These are phyloP conservation scores for Azemiops feae DNA, from an alignment of 2,113 vertebrate genomes.

Conservation along the genomic window DNA sequence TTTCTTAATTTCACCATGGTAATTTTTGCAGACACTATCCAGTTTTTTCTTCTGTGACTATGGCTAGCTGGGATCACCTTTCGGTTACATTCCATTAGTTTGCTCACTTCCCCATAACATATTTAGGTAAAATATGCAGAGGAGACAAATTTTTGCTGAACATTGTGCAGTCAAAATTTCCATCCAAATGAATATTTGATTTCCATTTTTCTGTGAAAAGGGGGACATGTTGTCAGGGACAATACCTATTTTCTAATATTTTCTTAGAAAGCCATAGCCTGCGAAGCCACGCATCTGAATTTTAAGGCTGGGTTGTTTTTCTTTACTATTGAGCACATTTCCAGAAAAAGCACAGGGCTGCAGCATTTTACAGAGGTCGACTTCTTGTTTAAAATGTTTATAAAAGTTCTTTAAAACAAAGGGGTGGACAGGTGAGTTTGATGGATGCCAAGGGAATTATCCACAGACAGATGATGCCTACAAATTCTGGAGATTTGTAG, in stretches of 20 bases:
- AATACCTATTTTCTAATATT: background rate
- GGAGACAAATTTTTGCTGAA: background rate
- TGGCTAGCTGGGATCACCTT: slow-evolving; percentile 50
- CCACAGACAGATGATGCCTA: background rate
- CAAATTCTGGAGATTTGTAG: background rate
- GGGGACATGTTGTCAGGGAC: background rate
- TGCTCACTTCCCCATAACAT: slow-evolving; percentile 37
- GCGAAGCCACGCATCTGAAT: background rate
- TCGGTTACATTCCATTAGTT: slow-evolving; percentile 47
- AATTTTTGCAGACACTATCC: slow-evolving; percentile 45
- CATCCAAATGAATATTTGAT: background rate
- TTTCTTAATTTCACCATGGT: slow-evolving; percentile 54
- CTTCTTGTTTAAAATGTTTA: background rate
- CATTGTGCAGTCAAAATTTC: background rate
- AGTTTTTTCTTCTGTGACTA: slow-evolving; percentile 41
- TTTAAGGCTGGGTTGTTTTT: background rate
- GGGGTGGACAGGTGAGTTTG: background rate
- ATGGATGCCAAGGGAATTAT: background rate
- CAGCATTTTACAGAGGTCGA: background rate
- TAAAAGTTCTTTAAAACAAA: background rate
- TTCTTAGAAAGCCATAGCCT: background rate
- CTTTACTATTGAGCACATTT: background rate
- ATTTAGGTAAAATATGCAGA: slow-evolving; percentile 32
- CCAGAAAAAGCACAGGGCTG: background rate
- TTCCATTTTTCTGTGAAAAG: background rate